Base-by-base conservation (phyloP, 2,113 vertebrate genomes). In the Craseonycteris thonglongyai region DNA sequence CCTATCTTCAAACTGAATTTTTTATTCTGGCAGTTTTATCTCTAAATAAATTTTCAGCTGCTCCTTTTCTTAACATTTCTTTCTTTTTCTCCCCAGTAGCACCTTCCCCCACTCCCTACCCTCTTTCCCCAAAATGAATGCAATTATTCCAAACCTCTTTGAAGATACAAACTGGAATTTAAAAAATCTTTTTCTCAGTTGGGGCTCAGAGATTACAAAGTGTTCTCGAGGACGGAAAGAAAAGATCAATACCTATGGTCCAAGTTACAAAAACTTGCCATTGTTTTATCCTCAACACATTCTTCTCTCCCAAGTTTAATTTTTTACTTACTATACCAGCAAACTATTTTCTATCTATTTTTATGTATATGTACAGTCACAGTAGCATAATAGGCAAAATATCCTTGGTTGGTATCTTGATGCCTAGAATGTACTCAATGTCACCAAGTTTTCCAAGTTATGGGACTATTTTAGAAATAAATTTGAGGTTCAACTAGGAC, bases 21-120 rank as follows among this genome's bases (percentile, higher is more conserved):
- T 83, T 83, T 79, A 79, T 83, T 78, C 63, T 72, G 54, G 56
- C 24, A 92, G 86, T 86, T 24, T 96, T 85, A 66, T 65, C 72
- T 96, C 94, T 65, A 88, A 94, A 76, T 72, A 84, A 84, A 84
- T 65, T 78, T 91, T 69, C 63, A 91, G 88, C 30, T 72, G 21
- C 26, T 93, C 49, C 10, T 91, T 93, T 88, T 83, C 30, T 93
- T 45, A 49, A 61, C 24, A 14, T 85, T 59, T 69, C 72, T 85
- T 59, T 69, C 72, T 26, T 58, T 65, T 54, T 38, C 35, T 45
- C 81, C 58, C 12, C 26, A 87, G 45, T 5, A 65, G 66, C 74
- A 85, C 38, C 68, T 82, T 94, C 66, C 80, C 49, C 38, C 11
- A 90, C 28, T 93, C 26, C 59, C 47, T 81, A 81, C 28, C 59